Evolutionary conservation across 2,797 vertebrate species (phyloP).

Genomic region (Hippoglossus hippoglossus): DNA sequence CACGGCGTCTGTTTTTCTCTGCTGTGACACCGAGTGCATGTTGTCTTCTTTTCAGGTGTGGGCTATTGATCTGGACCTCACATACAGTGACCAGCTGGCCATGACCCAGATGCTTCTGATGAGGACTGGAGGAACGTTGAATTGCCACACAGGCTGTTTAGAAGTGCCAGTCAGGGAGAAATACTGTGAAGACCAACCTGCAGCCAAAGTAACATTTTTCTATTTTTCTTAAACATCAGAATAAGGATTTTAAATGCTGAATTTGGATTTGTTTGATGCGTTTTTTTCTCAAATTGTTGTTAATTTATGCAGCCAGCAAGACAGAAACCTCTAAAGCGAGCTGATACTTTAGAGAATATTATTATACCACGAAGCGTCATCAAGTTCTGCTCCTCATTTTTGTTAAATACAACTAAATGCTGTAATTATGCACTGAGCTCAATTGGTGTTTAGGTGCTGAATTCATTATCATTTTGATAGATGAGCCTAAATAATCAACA

Average conservation of each 20-base stretch:
- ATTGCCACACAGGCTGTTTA: constrained; percentile 79
- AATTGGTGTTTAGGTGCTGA: constrained; percentile 98
- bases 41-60: constrained; percentile 86
- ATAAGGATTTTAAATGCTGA: neutral
- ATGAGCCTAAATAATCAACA: constrained; percentile 99
- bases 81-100: constrained; percentile 93
- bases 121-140: constrained; percentile 87
- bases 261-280: neutral
- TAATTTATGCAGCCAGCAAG: constrained; percentile 5
- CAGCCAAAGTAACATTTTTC: constrained; percentile 56
- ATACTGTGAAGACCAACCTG: constrained; percentile 36
- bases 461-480: constrained; percentile 99
- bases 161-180: constrained; percentile 76
- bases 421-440: constrained; percentile 98
- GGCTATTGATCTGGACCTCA: constrained; percentile 90
- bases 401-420: constrained; percentile 94
- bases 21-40: constrained; percentile 33
- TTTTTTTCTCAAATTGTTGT: constrained; percentile 20
- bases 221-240: constrained; percentile 7
- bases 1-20: constrained; percentile 34
- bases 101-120: constrained; percentile 90
- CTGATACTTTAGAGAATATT: constrained; percentile 59
- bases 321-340: constrained; percentile 45
- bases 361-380: constrained; percentile 74
- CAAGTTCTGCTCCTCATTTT: constrained; percentile 82